phyloP scores from a whole-genome alignment of 1,140 invertebrate genomes.

The Drosophila elegans region DNA sequence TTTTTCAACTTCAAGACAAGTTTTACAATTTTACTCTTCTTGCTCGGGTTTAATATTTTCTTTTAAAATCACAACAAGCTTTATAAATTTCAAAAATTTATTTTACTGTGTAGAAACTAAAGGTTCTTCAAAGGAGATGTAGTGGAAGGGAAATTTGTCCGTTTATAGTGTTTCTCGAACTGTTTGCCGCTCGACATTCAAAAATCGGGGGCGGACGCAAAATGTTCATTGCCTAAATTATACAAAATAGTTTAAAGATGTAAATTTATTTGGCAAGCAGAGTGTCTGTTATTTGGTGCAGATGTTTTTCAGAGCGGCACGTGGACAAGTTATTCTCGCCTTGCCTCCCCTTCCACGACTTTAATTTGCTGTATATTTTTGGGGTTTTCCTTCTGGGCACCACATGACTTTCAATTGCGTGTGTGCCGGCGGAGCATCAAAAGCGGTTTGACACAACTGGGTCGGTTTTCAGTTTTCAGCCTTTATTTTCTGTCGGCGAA shows the following conservation, averaged over 20 bases:
- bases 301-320: conserved; percentile 39
- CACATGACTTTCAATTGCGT: conserved; percentile 52
- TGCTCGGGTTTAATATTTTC: too few relatives aligned
- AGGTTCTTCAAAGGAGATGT: neutral
- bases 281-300: conserved; percentile 54
- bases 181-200: conserved; percentile 13
- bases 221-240: conserved; percentile 45
- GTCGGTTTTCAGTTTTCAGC: conserved; percentile 26
- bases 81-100: too few relatives aligned
- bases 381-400: conserved; percentile 11
- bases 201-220: conserved; percentile 20
- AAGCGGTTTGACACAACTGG: conserved; percentile 64
- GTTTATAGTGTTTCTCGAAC: conserved; percentile 20
- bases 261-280: conserved; percentile 63
- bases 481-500: conserved; percentile 42
- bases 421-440: conserved; percentile 25
- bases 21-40: too few relatives aligned
- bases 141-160: neutral
- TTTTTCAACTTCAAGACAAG: too few relatives aligned
- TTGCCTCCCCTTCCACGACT: neutral
- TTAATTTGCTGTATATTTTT: conserved; percentile 9
- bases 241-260: conserved; percentile 62
- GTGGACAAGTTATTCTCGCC: conserved; percentile 18
- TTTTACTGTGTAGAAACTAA: neutral
- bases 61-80: too few relatives aligned